Evolutionary conservation across 2,797 vertebrate genomes (phyloP).

Genomic region (Microctenopoma steveboyesi): DNA sequence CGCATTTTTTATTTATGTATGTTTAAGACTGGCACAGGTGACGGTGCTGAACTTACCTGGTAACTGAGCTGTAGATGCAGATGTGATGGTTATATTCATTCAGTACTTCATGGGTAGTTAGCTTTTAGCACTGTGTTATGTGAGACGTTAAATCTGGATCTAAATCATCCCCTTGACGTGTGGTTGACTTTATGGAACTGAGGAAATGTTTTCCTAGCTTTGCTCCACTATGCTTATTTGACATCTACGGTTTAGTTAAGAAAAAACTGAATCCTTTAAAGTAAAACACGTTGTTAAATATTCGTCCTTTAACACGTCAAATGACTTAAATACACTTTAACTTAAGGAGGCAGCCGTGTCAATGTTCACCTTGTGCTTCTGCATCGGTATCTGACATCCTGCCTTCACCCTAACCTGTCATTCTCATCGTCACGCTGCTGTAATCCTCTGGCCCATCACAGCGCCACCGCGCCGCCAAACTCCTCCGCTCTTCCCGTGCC

Average conservation of each 20-base stretch:
- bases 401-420: conserved; percentile 43
- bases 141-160: too few species aligned
- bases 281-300: too few species aligned
- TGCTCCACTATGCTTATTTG: too few species aligned
- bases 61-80: neutral
- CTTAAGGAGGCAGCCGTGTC: conserved; percentile 1
- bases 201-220: too few species aligned
- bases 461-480: conserved; percentile 52
- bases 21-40: conserved; percentile 42
- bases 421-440: conserved; percentile 33
- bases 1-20: conserved; percentile 1
- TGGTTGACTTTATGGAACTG: neutral
- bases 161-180: too few species aligned
- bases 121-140: neutral
- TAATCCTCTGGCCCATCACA: conserved; percentile 56
- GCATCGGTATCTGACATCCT: conserved; percentile 33
- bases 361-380: conserved; percentile 17
- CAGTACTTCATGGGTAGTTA: conserved; percentile 14
- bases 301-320: neutral
- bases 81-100: conserved; percentile 21
- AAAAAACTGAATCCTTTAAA: too few species aligned
- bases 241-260: too few species aligned
- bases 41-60: conserved; percentile 26
- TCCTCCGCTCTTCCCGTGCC: conserved; percentile 47
- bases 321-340: neutral